Evolutionary conservation across 2,888 invertebrate genomes (phyloP), one percentile per base, ranked within the genome.

Genomic region (Cephus pulcher): DNA sequence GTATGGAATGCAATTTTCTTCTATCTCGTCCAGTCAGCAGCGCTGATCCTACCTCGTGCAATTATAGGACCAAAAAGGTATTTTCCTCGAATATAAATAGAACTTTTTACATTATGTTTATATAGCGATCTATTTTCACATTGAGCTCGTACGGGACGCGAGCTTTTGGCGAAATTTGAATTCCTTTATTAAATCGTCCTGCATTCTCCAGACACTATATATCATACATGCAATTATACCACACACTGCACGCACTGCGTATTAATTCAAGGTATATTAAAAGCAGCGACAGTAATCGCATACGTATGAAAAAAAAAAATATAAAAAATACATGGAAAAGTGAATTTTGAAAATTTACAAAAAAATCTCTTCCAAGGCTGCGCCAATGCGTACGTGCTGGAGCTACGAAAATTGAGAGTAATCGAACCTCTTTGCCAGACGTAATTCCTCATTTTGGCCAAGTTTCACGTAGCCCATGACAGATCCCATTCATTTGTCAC

Each of bases 181-280:
- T 71, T 71, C 71, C 71, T 71, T 71, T 30, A 11, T 71, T 71
- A 71, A 30, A 71, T 71, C 71, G 30, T 71, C 71, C 71, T 32
- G 71, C 71, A 34, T 71, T 34, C 71, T 32, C 12, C 71, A 23
- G 71, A 71, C 71, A 71, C 32, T 3, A 6, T 71, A 34, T 34
- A 11, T 71, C 33, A 32, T 71, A 71, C 9, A 4, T 11, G 32
- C 32, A 71, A 71, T 71, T 71, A 71, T 56, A 23, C 23, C 56
- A 56, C 56, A 56, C 56, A 23, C 56, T 56, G 6, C 23, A 56
- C 56, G 56, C 56, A 56, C 56, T 56, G 56, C 23, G 56, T 56
- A 56, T 23, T 56, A 56, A 56, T 56, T 56, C 6, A 56, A 56
- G 15, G 56, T 56, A 56, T 56, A 56, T 56, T 56, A 56, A 56